A percentile compares a stretch with the other conserved stretches of the same genome.
Conservation (phyloP, 2,888 invertebrate species). For the Melinopterus prodromus region DNA sequence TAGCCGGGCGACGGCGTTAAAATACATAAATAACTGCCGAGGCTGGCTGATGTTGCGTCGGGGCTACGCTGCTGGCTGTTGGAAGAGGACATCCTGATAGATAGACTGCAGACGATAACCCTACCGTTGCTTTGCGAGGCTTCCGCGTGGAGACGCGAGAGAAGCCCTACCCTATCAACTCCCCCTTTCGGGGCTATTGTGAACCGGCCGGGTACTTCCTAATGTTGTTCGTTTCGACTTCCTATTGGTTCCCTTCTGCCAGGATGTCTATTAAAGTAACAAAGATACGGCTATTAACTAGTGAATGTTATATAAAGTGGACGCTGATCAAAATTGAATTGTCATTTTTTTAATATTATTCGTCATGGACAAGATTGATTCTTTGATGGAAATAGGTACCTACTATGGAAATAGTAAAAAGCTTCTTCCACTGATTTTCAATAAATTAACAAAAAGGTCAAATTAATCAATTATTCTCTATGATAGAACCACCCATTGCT, state of each 20-base stretch:
- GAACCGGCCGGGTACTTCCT: neutral
- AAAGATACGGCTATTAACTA: neutral
- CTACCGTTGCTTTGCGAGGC: constrained; percentile 35
- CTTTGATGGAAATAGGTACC: too few relatives aligned
- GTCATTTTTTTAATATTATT: too few relatives aligned
- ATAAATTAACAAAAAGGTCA: too few relatives aligned
- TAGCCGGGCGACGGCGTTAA: constrained; percentile 60
- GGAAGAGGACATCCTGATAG: constrained; percentile 52
- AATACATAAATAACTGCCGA: constrained; percentile 60
- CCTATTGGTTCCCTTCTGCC: neutral
- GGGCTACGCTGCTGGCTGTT: constrained; percentile 33
- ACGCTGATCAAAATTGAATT: too few relatives aligned
- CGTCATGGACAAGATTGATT: too few relatives aligned
- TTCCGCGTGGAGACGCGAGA: neutral
- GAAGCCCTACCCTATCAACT: constrained; percentile 20
- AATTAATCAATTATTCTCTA: too few relatives aligned
- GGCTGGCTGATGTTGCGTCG: constrained; percentile 45
- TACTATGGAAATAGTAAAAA: too few relatives aligned
- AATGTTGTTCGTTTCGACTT: neutral
- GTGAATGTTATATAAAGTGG: too few relatives aligned
- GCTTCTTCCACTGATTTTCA: too few relatives aligned
- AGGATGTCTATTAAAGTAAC: neutral
- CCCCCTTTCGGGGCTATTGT: neutral
- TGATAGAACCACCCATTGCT: too few relatives aligned
- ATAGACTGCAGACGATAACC: constrained; percentile 50